Percentiles rank a stretch among this genome's conserved stretches.
Evolutionary conservation across 2,113 vertebrate genomes (phyloP).

Genomic region (Colaptes auratus): DNA sequence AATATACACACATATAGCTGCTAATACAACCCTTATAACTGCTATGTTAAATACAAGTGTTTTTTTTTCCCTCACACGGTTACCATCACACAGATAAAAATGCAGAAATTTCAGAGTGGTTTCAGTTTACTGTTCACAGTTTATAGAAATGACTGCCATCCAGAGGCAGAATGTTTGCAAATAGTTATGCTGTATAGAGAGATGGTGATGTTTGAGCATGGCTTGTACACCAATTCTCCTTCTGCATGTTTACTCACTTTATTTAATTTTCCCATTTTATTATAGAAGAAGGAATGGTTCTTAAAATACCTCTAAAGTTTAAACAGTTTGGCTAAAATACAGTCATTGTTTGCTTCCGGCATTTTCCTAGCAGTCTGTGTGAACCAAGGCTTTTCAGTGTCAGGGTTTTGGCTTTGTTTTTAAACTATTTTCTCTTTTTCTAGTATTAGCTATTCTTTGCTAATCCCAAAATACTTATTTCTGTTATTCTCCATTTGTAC

Average conservation of each 20-base stretch:
- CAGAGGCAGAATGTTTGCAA: neutral
- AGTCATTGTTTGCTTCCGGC: neutral
- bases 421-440: no score
- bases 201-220: neutral
- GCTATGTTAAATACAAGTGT: neutral
- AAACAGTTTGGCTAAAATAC: neutral
- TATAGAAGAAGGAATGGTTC: neutral
- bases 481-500: neutral
- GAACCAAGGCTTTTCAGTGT: neutral
- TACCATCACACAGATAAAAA: neutral
- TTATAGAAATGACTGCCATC: neutral
- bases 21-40: neutral
- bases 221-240: rapidly evolving
- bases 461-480: neutral
- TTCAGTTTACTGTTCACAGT: neutral
- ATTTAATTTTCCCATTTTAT: neutral
- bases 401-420: neutral
- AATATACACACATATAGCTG: neutral
- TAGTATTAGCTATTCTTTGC: neutral
- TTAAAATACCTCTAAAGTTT: neutral
- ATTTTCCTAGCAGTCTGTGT: neutral
- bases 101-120: neutral
- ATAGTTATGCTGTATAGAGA: neutral
- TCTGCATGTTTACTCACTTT: neutral
- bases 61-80: neutral